These are phyloP conservation scores for Corvus cornix DNA, from an alignment of 2,113 vertebrate species.

Conservation along the genomic window DNA sequence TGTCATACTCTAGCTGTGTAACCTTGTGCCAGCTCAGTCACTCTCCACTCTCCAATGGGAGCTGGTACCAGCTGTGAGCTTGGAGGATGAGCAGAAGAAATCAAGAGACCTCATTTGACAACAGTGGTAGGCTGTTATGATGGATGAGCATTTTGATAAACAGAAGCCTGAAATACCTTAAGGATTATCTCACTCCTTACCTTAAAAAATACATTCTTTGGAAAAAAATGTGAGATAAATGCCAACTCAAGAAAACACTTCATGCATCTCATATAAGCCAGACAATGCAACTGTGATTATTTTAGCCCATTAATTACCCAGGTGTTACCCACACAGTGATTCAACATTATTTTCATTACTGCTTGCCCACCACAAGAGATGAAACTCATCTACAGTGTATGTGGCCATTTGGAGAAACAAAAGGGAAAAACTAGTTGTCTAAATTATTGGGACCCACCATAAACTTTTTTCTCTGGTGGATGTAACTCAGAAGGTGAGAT, in stretches of 20 bases:
- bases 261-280: background rate
- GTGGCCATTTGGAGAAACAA: background rate
- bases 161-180: background rate
- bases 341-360: background rate
- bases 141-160: background rate
- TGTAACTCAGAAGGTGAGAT: background rate
- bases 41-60: background rate
- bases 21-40: background rate
- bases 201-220: background rate
- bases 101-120: background rate
- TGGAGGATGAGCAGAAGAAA: background rate
- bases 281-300: conserved; percentile 3
- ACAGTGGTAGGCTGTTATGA: background rate
- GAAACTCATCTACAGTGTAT: background rate
- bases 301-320: background rate
- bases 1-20: background rate
- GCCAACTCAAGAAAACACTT: background rate
- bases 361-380: background rate
- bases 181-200: background rate
- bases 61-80: background rate
- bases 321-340: background rate
- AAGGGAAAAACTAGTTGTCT: background rate
- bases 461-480: background rate
- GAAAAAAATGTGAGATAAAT: background rate
- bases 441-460: background rate